phyloP scores from a whole-genome alignment of 2,888 invertebrate species.

The Pomacea canaliculata region DNA sequence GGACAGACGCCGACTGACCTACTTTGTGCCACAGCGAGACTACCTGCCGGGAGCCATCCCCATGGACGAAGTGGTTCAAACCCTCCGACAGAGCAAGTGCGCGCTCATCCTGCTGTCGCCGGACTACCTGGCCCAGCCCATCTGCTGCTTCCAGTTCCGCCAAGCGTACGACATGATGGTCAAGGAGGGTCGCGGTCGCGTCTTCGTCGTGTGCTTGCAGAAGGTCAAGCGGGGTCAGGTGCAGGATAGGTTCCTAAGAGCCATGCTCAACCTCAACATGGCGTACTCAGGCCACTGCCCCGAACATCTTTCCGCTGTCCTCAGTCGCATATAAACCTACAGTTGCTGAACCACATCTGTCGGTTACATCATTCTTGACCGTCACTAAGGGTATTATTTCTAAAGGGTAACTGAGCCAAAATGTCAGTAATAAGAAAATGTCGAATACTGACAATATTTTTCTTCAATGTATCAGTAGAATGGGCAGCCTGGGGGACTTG shows the following conservation, averaged over 20 bases:
- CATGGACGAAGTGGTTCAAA: conserved; percentile 9
- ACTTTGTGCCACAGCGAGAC: conserved; percentile 3
- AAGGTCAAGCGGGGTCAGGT: background rate
- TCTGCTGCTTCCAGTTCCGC: conserved; percentile 15
- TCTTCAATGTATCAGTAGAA: too few species aligned
- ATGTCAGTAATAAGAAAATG: too few species aligned
- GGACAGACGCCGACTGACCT: background rate
- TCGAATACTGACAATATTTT: too few species aligned
- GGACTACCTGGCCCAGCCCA: conserved; percentile 3
- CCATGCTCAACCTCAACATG: conserved; percentile 16
- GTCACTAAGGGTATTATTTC: too few species aligned
- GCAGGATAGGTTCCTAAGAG: background rate
- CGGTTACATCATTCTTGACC: too few species aligned
- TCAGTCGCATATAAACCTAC: background rate
- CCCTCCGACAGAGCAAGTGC: conserved; percentile 1
- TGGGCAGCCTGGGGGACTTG: too few species aligned
- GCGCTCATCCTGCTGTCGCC: conserved; percentile 9
- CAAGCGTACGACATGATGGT: conserved; percentile 13
- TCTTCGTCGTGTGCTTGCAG: background rate
- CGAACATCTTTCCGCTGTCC: background rate
- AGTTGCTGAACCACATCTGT: too few species aligned
- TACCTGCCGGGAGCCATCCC: conserved; percentile 5
- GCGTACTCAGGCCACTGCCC: background rate
- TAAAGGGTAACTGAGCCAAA: too few species aligned
- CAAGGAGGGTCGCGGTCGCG: background rate